Evolutionary conservation across 1,140 invertebrate species (phyloP), one percentile per base, ranked within the genome.

Genomic region (Drosophila ogumai): DNA sequence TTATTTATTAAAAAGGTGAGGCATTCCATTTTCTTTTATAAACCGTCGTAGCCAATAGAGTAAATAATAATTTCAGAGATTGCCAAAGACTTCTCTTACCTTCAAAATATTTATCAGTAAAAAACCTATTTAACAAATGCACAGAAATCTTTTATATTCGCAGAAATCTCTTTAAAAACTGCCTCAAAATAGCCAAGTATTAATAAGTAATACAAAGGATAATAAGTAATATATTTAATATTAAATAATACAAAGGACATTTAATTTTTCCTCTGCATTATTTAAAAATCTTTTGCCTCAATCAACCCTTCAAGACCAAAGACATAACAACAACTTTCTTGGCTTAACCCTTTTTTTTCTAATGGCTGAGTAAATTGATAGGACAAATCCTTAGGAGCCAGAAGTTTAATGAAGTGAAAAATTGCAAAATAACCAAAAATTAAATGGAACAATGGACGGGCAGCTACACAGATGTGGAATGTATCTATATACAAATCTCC

Each of bases 391-490:
- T 57, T 80, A 77, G 68, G 46, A 73, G 44, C 67, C 75, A 87
- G 79, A 67, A 49, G 84, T 87, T 87, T 80, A 87, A 87, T 87
- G 84, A 88, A 87, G 84, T 87, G 84, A 88, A 87, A 87, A 87
- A 87, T 88, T 88, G 84, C 84, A 72, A 87, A 81, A 87, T 87
- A 87, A 87, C 84, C 84, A 87, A 87, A 87, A 87, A 87, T 87
- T 88, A 87, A 88, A 90, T 84, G 72, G 64, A 84, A 72, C 54
- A 55, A 50, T 72, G 52, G 34, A 9, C 28, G 56, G 36, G 8
- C 15, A 41, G 32, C 40, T 56, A 38, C 13, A 34, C 36, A 54
- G 50, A 15, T 54, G 50, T 22, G 50, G 50, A 1, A 65, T 15
- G 13, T 46, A 34, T 56, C 34, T 49, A 57, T 17, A 68, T 55